Conservation (phyloP, 1,140 invertebrate species). For the Aphidius ervi region DNA sequence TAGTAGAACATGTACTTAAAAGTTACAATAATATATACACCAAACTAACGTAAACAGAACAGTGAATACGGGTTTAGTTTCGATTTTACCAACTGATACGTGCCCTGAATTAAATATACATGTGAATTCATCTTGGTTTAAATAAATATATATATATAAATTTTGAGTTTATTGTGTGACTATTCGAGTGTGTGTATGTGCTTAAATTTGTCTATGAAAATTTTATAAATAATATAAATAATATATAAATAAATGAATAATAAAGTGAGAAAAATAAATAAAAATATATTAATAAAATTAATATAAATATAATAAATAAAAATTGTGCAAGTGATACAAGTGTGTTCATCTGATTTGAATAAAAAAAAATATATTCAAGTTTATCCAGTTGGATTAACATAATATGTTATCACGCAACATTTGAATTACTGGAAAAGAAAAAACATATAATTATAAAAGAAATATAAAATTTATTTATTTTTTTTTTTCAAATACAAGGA, state of each 20-base stretch:
- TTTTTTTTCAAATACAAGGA: neutral
- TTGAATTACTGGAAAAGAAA: neutral
- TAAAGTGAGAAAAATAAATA: neutral
- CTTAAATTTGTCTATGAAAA: conserved; percentile 9
- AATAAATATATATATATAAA: neutral
- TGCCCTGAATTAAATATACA: conserved; percentile 25
- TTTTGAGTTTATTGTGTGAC: conserved; percentile 5
- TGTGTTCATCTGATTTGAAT: too few species aligned
- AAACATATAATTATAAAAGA: too few species aligned
- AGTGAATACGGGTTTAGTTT: conserved; percentile 15
- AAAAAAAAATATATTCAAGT: too few species aligned
- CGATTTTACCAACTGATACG: conserved; percentile 26
- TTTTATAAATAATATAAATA: neutral
- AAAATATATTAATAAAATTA: too few species aligned
- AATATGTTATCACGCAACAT: neutral
- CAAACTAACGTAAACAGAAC: neutral
- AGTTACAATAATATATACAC: too few species aligned
- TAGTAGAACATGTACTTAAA: too few species aligned
- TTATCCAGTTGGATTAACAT: conserved; percentile 1
- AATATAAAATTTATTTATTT: neutral
- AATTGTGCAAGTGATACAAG: too few species aligned
- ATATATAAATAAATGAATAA: too few species aligned
- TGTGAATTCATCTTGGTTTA: conserved; percentile 13
- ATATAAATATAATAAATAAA: too few species aligned
- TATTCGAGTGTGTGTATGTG: conserved; percentile 1